These are phyloP conservation scores for Drosophila fungiperda DNA, from an alignment of 2,888 invertebrate species.

Conservation along the genomic window DNA sequence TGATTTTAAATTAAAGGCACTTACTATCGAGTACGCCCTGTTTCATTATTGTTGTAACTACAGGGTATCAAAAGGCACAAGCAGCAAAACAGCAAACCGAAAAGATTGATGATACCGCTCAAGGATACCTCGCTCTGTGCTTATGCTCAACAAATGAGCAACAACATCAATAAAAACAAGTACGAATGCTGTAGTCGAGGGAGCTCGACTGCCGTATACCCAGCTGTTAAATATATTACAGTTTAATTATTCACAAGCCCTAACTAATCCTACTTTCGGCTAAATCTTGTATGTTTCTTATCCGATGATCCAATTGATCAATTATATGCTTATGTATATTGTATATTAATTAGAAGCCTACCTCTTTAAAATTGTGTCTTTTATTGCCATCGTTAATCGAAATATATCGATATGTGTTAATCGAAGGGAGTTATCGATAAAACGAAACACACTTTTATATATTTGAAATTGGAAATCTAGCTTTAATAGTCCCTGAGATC, in stretches of 20 bases:
- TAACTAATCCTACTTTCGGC: too few relatives aligned
- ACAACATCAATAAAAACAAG: constrained; percentile 3
- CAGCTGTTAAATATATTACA: background rate
- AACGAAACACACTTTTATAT: background rate
- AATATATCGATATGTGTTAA: background rate
- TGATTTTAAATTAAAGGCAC: background rate
- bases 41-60: background rate
- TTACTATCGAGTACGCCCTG: background rate
- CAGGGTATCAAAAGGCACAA: constrained; percentile 30
- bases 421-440: background rate
- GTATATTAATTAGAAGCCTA: too few relatives aligned
- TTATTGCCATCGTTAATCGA: background rate
- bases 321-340: background rate
- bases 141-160: constrained; percentile 26
- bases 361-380: too few relatives aligned
- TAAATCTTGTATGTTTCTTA: too few relatives aligned
- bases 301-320: background rate
- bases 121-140: constrained; percentile 72
- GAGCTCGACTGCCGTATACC: background rate
- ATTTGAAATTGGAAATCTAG: background rate
- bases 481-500: background rate
- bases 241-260: background rate
- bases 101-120: constrained; percentile 83
- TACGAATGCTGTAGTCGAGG: background rate
- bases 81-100: constrained; percentile 50